These are phyloP conservation scores for Arge pagana DNA, from an alignment of 2,888 invertebrate species.

Conservation along the genomic window DNA sequence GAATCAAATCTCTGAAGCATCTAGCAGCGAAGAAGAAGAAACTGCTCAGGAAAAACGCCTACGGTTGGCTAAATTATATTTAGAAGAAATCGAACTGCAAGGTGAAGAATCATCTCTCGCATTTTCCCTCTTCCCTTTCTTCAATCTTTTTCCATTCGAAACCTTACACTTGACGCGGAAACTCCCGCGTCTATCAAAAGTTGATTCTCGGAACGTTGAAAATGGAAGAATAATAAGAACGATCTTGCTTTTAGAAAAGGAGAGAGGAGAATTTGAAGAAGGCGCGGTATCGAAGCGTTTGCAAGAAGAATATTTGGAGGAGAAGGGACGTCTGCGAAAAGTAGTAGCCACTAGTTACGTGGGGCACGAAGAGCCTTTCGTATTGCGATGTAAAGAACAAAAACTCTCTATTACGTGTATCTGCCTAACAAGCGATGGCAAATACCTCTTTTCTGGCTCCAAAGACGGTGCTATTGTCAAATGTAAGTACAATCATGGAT, in stretches of 20 bases:
- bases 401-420: conserved; percentile 79
- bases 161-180: too few species aligned
- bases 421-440: conserved; percentile 75
- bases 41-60: conserved; percentile 90
- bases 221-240: background rate
- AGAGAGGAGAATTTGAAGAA: conserved; percentile 68
- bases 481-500: conserved; percentile 63
- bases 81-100: conserved; percentile 84
- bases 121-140: too few species aligned
- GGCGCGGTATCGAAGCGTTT: conserved; percentile 75
- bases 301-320: conserved; percentile 84
- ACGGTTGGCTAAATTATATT: conserved; percentile 85
- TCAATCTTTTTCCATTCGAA: too few species aligned
- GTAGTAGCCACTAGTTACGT: conserved; percentile 71
- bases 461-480: conserved; percentile 89
- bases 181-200: background rate
- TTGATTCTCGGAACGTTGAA: conserved; percentile 1
- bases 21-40: conserved; percentile 68
- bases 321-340: conserved; percentile 78
- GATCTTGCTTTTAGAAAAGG: conserved; percentile 61
- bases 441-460: conserved; percentile 78
- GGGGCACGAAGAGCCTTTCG: conserved; percentile 56
- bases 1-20: conserved; percentile 53
- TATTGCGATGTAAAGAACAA: conserved; percentile 77
- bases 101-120: too few species aligned